phyloP scores from a whole-genome alignment of 1,140 invertebrate species.

The Mizuhopecten yessoensis region DNA sequence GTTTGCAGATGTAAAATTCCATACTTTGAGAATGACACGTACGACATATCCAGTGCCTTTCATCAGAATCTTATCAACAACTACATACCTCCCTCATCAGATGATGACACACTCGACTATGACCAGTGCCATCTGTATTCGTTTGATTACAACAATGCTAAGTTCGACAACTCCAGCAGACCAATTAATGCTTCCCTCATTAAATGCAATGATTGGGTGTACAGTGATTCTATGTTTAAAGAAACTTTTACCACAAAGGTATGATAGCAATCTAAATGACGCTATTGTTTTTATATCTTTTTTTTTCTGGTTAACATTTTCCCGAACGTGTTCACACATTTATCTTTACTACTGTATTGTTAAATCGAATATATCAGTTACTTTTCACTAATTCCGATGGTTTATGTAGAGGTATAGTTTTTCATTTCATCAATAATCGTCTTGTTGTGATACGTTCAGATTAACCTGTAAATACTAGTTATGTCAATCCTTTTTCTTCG shows the following conservation, averaged over 20 bases:
- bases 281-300: no score
- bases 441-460: no score
- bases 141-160: background rate
- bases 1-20: conserved; percentile 65
- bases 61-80: conserved; percentile 56
- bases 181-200: conserved; percentile 40
- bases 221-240: conserved; percentile 56
- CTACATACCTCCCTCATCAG: conserved; percentile 52
- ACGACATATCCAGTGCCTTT: conserved; percentile 49
- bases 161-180: background rate
- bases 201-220: conserved; percentile 64
- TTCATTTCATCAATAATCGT: no score
- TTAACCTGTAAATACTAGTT: no score
- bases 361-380: no score
- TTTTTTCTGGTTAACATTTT: no score
- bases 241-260: conserved; percentile 58
- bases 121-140: conserved; percentile 57
- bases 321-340: no score
- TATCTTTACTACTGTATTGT: no score
- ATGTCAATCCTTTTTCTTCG: no score
- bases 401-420: no score
- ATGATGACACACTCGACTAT: conserved; percentile 30
- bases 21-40: conserved; percentile 64
- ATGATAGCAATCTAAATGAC: background rate
- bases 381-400: no score